Evolutionary conservation across 2,888 invertebrate species (phyloP).

Genomic region (Lasioglossum vierecki): DNA sequence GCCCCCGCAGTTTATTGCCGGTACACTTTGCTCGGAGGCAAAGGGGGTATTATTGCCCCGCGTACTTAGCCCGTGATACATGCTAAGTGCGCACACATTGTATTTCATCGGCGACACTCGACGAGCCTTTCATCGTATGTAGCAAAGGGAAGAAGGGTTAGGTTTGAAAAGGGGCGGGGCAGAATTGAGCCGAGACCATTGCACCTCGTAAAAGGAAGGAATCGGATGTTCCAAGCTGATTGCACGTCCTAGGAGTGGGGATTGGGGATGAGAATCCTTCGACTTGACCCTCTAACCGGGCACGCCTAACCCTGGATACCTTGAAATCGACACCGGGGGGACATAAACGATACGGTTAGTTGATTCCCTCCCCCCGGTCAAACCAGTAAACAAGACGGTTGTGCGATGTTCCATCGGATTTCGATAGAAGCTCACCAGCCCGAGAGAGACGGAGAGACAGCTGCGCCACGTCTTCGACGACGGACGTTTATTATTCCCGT

Average conservation of each 20-base stretch:
- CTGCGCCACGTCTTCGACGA: neutral
- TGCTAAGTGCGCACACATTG: conserved; percentile 35
- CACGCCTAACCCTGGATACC: neutral
- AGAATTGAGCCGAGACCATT: neutral
- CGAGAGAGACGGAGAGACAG: neutral
- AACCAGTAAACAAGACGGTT: conserved; percentile 24
- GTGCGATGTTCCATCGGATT: neutral
- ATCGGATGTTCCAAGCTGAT: conserved; percentile 9
- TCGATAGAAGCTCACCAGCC: neutral
- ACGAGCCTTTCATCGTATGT: conserved; percentile 7
- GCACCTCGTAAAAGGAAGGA: conserved; percentile 12
- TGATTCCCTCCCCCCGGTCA: conserved; percentile 7
- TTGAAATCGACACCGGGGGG: conserved; percentile 31
- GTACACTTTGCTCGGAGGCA: conserved; percentile 33
- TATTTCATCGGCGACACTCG: conserved; percentile 42
- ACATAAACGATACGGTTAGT: conserved; percentile 27
- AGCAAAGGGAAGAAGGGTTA: neutral
- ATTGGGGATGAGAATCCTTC: neutral
- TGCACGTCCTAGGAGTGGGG: neutral
- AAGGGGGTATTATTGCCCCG: conserved; percentile 27
- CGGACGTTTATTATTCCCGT: conserved; percentile 11
- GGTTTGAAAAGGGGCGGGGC: neutral
- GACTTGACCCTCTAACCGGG: conserved; percentile 10
- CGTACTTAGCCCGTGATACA: conserved; percentile 37
- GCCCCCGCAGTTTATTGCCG: conserved; percentile 19